Conservation (phyloP, 64 coral and sea anemone genomes). For the Acropora yongei region DNA sequence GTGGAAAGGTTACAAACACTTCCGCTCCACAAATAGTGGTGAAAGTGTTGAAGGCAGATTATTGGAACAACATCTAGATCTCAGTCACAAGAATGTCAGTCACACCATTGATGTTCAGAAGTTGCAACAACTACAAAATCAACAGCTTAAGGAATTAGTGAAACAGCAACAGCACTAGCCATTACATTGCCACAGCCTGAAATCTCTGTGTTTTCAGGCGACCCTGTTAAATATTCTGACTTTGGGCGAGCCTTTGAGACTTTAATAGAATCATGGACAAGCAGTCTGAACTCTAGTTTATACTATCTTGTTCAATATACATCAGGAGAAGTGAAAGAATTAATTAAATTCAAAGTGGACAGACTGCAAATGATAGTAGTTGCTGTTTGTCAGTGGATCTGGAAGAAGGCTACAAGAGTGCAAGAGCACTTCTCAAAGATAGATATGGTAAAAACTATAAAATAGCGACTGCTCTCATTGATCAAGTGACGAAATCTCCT, state of each 20-base stretch:
- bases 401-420: neutral
- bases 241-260: too few relatives aligned
- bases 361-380: too few relatives aligned
- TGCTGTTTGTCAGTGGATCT: conserved; percentile 1
- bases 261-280: neutral
- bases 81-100: conserved; percentile 8
- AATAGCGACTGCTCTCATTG: conserved; percentile 23
- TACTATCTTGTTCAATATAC: too few relatives aligned
- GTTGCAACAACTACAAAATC: too few relatives aligned
- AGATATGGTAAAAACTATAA: conserved; percentile 8
- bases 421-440: neutral
- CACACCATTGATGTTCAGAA: too few relatives aligned
- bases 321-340: too few relatives aligned
- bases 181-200: too few relatives aligned
- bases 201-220: too few relatives aligned
- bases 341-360: neutral
- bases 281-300: too few relatives aligned
- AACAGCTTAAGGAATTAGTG: neutral
- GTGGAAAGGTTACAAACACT: too few relatives aligned
- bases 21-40: too few relatives aligned
- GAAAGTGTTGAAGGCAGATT: neutral
- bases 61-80: neutral
- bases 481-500: neutral
- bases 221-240: too few relatives aligned
- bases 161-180: conserved; percentile 4